Conservation (phyloP, 2,888 invertebrate species). For the Protula sp. region DNA sequence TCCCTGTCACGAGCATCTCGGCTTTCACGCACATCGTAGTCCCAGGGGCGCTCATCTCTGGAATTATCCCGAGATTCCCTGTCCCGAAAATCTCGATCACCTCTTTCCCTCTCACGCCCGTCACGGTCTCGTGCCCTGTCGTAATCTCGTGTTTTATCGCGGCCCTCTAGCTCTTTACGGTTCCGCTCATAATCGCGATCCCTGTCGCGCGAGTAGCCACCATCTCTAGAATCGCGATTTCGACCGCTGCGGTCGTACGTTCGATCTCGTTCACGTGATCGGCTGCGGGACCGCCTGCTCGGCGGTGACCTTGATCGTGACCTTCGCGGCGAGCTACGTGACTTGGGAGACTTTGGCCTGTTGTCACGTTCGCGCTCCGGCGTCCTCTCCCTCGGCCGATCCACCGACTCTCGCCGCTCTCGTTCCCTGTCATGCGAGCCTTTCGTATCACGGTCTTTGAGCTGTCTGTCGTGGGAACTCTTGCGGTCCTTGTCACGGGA, state of each 20-base stretch:
- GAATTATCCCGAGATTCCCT: not conserved
- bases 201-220: too few relatives aligned
- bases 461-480: not conserved
- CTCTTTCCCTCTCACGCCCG: conserved; percentile 6
- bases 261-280: too few relatives aligned
- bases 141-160: conserved; percentile 16
- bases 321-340: not conserved
- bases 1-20: conserved; percentile 11
- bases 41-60: too few relatives aligned
- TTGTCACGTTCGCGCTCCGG: conserved; percentile 12
- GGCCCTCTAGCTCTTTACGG: conserved; percentile 2
- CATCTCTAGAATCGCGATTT: too few relatives aligned
- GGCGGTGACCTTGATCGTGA: not conserved
- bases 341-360: not conserved
- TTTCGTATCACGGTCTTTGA: not conserved
- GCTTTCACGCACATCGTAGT: too few relatives aligned
- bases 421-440: not conserved
- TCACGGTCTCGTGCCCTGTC: conserved; percentile 18
- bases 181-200: not conserved
- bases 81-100: conserved; percentile 6
- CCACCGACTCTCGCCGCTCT: not conserved
- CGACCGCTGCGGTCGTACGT: too few relatives aligned
- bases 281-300: not conserved
- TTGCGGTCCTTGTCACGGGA: not conserved
- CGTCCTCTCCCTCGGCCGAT: not conserved